Evolutionary conservation across 2,797 vertebrate species (phyloP).

Genomic region (Triplophysa bombifrons): DNA sequence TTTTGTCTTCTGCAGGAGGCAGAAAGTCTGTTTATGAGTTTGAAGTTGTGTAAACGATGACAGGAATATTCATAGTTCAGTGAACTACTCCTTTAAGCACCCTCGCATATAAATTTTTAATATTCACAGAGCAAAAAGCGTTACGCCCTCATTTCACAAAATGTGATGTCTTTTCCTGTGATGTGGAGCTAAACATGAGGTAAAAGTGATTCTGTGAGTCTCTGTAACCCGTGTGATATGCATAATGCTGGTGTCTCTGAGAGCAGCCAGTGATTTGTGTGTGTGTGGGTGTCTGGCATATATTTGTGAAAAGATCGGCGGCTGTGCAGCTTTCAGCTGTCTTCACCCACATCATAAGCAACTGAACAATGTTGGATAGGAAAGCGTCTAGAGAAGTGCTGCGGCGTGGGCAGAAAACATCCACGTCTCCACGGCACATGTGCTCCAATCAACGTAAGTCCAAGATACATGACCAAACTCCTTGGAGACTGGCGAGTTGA

Average conservation of each 20-base stretch:
- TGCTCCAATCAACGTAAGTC: constrained; percentile 47
- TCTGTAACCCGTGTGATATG: constrained; percentile 20
- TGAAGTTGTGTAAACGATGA: background rate
- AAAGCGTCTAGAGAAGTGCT: constrained; percentile 51
- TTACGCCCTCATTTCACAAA: background rate
- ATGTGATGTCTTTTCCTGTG: background rate
- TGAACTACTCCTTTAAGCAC: no score
- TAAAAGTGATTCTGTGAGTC: constrained; percentile 1
- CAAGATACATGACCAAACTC: constrained; percentile 54
- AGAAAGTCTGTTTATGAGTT: no score
- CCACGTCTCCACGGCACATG: constrained; percentile 54
- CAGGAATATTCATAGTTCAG: background rate
- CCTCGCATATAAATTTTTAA: background rate
- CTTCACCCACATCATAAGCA: constrained; percentile 43
- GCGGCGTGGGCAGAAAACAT: constrained; percentile 53
- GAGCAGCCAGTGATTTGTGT: constrained; percentile 15
- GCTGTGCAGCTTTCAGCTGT: constrained; percentile 21
- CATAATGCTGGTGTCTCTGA: constrained; percentile 12
- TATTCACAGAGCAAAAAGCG: background rate
- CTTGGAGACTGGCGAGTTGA: constrained; percentile 42
- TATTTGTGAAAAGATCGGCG: constrained; percentile 25
- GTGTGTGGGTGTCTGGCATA: constrained; percentile 41
- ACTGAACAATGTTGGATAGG: constrained; percentile 46
- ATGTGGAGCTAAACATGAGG: background rate
- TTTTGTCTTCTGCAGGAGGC: no score